A percentile compares a stretch with the other conserved stretches of the same genome.
phyloP scores from a whole-genome alignment of 2,888 invertebrate genomes.

The Sarcophaga subvicina region DNA sequence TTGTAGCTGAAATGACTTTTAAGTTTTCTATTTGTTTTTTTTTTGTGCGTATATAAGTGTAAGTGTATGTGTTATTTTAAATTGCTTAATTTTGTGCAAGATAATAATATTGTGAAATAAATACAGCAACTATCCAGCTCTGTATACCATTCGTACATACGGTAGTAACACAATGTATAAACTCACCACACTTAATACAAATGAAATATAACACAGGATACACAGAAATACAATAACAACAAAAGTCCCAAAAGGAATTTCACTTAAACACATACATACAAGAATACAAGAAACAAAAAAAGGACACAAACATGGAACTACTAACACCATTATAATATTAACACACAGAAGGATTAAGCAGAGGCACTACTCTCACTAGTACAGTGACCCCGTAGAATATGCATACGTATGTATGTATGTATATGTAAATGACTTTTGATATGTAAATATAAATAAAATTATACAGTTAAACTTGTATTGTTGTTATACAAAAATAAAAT shows the following conservation, averaged over 20 bases:
- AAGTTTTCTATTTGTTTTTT: not conserved
- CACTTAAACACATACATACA: not conserved
- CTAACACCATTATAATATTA: slow-evolving; percentile 39
- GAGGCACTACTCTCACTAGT: too few relatives aligned
- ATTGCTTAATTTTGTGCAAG: slow-evolving; percentile 68
- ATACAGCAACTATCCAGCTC: slow-evolving; percentile 21
- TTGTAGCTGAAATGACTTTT: not conserved
- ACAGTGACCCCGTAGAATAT: too few relatives aligned
- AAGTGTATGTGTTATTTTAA: slow-evolving; percentile 34
- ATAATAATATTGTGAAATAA: slow-evolving; percentile 63
- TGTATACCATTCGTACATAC: not conserved
- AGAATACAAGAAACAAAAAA: slow-evolving; percentile 9
- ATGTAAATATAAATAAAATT: too few relatives aligned
- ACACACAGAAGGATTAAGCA: not conserved
- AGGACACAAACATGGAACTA: not conserved
- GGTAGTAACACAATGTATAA: not conserved
- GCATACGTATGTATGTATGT: too few relatives aligned
- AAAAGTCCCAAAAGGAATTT: slow-evolving; percentile 52
- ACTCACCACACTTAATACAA: not conserved
- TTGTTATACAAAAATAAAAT: not conserved
- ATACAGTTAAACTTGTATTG: too few relatives aligned
- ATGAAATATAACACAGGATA: not conserved
- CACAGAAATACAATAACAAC: slow-evolving; percentile 10
- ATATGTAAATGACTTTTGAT: too few relatives aligned
- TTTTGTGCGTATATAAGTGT: not conserved